Base-by-base conservation (phyloP, 2,113 vertebrate genomes). In the Dipodomys stephensi region DNA sequence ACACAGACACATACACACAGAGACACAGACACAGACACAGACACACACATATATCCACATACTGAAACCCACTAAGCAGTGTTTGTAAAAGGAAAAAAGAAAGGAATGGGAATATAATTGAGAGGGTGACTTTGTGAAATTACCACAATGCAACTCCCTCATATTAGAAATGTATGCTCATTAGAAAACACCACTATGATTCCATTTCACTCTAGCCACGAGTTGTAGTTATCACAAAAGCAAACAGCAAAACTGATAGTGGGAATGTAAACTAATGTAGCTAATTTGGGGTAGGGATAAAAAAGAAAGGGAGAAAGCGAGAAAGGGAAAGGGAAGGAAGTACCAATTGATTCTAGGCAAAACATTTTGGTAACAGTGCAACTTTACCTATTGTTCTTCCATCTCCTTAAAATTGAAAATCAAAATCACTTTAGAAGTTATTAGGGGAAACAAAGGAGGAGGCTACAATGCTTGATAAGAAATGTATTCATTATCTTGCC, bases 351-450 rank as follows among this genome's bases (percentile, higher is more conserved):
- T 71, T 93, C 13, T 19, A 74, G 76, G 53, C 20, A 80, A 85
- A 78, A 96, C 53, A n/a, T 88, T 19, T 22, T 15, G 39, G n/a
- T 28, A 77, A n/a, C 71, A 87, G 62, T 87, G 0, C 16, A 53
- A 65, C 4, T 30, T 64, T 62, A 18, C 49, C 79, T 32, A 49
- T 19, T n/a, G 10, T 4, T 57, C 62, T 93, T 71, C 57, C 30
- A 30, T 93, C 90, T 71, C 68, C 60, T 84, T 89, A 83, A 39
- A 44, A 67, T 74, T 46, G 35, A 83, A 92, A 95, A 12, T 15
- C 30, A 84, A 16, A 90, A n/a, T 57, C 11, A 18, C 32, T 90
- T 87, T 15, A 84, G 78, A 90, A 94, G 85, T 82, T n/a, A 83
- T 77, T 62, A 39, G 39, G 39, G 39, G 39, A 39, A 39, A 39